Conservation (phyloP, 2,113 vertebrate species). For the Rhinoderma darwinii region DNA sequence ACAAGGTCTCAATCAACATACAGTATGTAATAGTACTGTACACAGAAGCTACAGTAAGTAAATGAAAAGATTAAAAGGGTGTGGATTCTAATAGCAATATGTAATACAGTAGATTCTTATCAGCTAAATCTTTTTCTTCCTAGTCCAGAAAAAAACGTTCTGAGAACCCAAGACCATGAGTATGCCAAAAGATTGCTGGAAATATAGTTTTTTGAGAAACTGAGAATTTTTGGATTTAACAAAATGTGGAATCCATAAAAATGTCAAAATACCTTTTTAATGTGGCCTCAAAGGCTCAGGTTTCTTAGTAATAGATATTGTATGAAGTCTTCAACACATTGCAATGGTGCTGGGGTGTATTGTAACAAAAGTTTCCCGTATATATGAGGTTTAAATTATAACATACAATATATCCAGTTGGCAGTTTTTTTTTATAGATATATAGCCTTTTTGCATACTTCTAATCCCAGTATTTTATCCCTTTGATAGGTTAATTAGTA, state of each 20-base stretch:
- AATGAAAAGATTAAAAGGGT: too few relatives aligned
- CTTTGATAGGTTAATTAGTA: constrained; percentile 78
- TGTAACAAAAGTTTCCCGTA: constrained; percentile 11
- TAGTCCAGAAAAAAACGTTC: too few relatives aligned
- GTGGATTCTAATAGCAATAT: too few relatives aligned
- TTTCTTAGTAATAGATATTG: constrained; percentile 5
- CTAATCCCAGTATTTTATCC: constrained; percentile 63
- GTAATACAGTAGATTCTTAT: too few relatives aligned
- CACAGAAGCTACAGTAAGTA: too few relatives aligned
- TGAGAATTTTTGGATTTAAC: neutral
- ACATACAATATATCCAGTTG: constrained; percentile 39
- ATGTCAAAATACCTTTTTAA: constrained; percentile 30
- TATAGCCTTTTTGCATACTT: constrained; percentile 42
- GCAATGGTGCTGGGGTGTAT: neutral
- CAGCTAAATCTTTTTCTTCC: too few relatives aligned
- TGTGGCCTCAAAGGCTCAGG: constrained; percentile 4
- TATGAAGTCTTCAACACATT: constrained; percentile 6
- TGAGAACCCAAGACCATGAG: too few relatives aligned
- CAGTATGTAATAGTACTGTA: too few relatives aligned
- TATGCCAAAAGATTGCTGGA: too few relatives aligned
- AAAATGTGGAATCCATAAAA: constrained; percentile 23
- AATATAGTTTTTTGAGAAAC: neutral
- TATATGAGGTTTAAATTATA: neutral
- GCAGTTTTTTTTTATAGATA: constrained; percentile 36
- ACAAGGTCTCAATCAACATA: too few relatives aligned